Base-by-base conservation (phyloP, 1,140 invertebrate genomes). In the Solenopsis fugax region DNA sequence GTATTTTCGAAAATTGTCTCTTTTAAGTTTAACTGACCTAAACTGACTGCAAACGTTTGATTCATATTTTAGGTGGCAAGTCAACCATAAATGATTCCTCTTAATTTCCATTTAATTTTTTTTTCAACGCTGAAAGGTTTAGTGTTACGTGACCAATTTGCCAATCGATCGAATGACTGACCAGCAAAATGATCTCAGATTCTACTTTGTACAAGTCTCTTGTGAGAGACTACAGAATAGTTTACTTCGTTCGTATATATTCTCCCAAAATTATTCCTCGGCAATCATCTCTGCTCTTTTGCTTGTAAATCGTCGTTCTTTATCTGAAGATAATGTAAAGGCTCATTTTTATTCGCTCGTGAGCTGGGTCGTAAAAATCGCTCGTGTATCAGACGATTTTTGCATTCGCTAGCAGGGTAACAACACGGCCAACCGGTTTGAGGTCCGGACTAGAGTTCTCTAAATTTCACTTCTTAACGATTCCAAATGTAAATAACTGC, bases 381-480 rank as follows among this genome's bases (percentile, higher is more conserved):
- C 18, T 45, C 50, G 52, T 24, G 9, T 64, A 56, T 6, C 21
- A 21, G 4, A 82, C 56, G 54, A 87, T 89, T 85, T 90, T 90
- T 50, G 78, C 75, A 87, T 77, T 62, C 85, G 78, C 24, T 52
- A 18, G 65, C n/a, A 21, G 34, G 12, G 13, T 48, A 60, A 90
- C 88, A 52, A 65, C 54, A 41, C 37, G 60, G 77, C 56, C 54
- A 62, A 81, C 37, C 54, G 54, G 76, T 13, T 48, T 18, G 13
- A 6, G 21, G 41, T 67, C n/a, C 73, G 56, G 76, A n/a, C 13
- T 64, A 87, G 29, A 4, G 48, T 67, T 67, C 64, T 67, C 37
- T 67, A 67, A 64, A 84, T 90, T 89, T 90, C 89, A 78, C 89
- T 89, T 87, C 85, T 88, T 76, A 64, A 52, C 37, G 56, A 72